phyloP scores from a whole-genome alignment of 2,888 invertebrate species.

The Anthophora plumipes region DNA sequence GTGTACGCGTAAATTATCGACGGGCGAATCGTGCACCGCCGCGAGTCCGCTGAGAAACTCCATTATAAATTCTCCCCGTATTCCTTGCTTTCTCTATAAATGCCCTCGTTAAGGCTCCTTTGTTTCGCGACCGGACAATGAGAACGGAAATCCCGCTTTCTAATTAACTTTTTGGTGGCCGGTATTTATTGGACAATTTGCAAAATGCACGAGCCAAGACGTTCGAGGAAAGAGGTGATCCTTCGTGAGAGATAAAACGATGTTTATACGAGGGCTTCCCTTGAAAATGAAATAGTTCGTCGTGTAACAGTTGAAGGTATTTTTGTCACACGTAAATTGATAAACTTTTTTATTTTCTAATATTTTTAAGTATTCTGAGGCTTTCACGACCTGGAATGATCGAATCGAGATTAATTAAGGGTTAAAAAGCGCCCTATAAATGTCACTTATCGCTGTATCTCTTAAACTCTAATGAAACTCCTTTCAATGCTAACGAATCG shows the following conservation, averaged over 20 bases:
- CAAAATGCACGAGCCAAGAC: constrained; percentile 13
- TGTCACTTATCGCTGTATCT: too few species aligned
- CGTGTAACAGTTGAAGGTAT: too few species aligned
- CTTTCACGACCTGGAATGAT: too few species aligned
- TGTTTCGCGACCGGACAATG: constrained; percentile 37
- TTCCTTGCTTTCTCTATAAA: constrained; percentile 31
- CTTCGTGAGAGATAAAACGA: not conserved
- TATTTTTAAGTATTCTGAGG: too few species aligned
- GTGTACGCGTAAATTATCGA: constrained; percentile 59
- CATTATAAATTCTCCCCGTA: constrained; percentile 40
- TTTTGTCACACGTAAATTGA: too few species aligned
- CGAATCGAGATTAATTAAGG: too few species aligned
- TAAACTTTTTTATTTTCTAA: too few species aligned
- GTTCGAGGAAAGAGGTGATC: not conserved
- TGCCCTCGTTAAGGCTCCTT: constrained; percentile 41
- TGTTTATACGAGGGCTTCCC: not conserved
- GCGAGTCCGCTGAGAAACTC: not conserved
- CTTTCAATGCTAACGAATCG: too few species aligned
- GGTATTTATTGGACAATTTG: constrained; percentile 39
- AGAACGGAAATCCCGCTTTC: constrained; percentile 23
- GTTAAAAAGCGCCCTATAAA: too few species aligned
- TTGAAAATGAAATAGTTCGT: not conserved
- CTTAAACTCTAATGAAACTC: too few species aligned
- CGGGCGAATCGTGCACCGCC: constrained; percentile 9
- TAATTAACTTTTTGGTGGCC: constrained; percentile 43